These are phyloP conservation scores for Eunapius fragilis DNA, from an alignment of 37 sponge, comb jelly and placozoan species.

Conservation along the genomic window DNA sequence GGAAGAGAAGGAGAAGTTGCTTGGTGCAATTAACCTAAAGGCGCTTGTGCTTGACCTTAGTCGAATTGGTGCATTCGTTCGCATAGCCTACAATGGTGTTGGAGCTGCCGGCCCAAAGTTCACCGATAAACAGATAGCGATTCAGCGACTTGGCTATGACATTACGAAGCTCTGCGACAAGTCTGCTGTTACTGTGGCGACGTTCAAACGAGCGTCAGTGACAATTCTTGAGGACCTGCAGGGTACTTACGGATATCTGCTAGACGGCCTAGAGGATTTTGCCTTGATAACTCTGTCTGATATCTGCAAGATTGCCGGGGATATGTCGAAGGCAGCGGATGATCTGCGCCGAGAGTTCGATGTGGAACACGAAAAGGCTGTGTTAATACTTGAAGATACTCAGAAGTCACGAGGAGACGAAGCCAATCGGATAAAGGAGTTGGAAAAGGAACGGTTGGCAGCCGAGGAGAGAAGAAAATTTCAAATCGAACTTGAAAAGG, in stretches of 20 bases:
- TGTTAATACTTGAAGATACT: background rate
- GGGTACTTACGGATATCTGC: slow-evolving; percentile 32
- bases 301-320: slow-evolving; percentile 18
- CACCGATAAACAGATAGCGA: slow-evolving; percentile 45
- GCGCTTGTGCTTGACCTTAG: slow-evolving; percentile 61
- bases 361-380: background rate
- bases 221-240: slow-evolving; percentile 22
- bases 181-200: slow-evolving; percentile 33
- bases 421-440: background rate
- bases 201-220: slow-evolving; percentile 18
- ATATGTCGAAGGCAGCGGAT: slow-evolving; percentile 41
- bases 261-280: slow-evolving; percentile 38
- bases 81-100: slow-evolving; percentile 44
- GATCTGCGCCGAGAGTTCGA: slow-evolving; percentile 13
- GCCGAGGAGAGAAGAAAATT: background rate
- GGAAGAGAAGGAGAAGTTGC: slow-evolving; percentile 18
- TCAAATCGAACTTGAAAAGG: background rate
- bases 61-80: slow-evolving; percentile 54
- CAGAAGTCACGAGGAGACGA: background rate
- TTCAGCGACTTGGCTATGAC: slow-evolving; percentile 37
- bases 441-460: background rate
- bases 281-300: slow-evolving; percentile 27
- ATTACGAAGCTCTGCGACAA: slow-evolving; percentile 49
- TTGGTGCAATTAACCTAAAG: slow-evolving; percentile 42
- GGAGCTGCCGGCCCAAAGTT: slow-evolving; percentile 7